phyloP scores from a whole-genome alignment of 2,888 invertebrate genomes.

The Silvanus unidentatus region DNA sequence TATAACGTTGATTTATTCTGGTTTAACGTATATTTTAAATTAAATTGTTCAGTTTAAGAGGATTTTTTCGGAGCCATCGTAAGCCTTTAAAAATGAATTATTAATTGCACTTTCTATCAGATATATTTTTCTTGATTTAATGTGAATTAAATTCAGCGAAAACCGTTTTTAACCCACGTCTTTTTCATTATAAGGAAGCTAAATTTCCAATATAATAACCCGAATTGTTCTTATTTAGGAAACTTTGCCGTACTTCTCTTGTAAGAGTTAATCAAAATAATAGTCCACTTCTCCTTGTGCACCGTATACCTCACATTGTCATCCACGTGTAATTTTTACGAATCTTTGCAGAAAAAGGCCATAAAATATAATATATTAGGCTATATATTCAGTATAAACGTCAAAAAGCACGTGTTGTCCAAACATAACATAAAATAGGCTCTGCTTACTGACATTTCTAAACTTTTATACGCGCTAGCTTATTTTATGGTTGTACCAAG shows the following conservation, averaged over 20 bases:
- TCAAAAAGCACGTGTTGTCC: constrained; percentile 44
- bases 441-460: constrained; percentile 39
- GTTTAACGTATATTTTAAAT: constrained; percentile 27
- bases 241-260: too few relatives aligned
- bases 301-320: constrained; percentile 18
- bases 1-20: constrained; percentile 26
- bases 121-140: constrained; percentile 1
- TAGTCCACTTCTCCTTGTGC: constrained; percentile 14
- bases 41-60: constrained; percentile 17
- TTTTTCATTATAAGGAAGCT: neutral
- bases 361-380: constrained; percentile 41
- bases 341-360: constrained; percentile 27
- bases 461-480: constrained; percentile 36
- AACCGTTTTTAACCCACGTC: neutral
- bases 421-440: constrained; percentile 43
- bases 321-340: constrained; percentile 24
- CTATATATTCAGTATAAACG: constrained; percentile 43
- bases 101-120: constrained; percentile 2
- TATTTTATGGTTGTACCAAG: constrained; percentile 24
- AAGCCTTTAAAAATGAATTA: constrained; percentile 5
- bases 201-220: too few relatives aligned
- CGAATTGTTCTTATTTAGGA: too few relatives aligned
- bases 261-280: constrained; percentile 23
- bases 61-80: constrained; percentile 12
- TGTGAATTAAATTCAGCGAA: neutral